Base-by-base conservation (phyloP, 2,797 vertebrate genomes). In the Poliocrania exsul region DNA sequence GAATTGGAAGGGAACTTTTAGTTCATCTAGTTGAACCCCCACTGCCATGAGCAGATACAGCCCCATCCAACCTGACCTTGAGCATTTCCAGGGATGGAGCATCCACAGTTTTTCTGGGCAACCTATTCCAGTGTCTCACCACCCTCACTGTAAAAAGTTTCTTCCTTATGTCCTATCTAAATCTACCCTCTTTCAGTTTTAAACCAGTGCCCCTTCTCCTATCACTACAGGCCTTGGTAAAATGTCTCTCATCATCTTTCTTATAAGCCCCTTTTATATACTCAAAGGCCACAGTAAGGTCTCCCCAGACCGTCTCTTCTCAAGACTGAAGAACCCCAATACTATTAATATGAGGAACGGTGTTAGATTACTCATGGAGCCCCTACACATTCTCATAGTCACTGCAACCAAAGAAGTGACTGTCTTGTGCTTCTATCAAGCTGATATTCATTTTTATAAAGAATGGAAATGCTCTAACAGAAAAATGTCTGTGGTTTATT, bases 341-440 rank as follows among this genome's bases (percentile, higher is more conserved):
- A 53, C 23, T 37, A 0, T 33, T 16, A n/a, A 28, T n/a, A 17
- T 42, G n/a, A 72, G 14, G 13, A 62, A 46, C 2, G 0, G 19
- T 29, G 7, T 1, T 37, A 33, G 14, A 25, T 72, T 75, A 11
- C 17, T 77, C 37, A 53, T 50, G 62, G 49, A 88, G 31, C 7
- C 11, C n/a, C 37, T 64, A 33, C 23, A 11, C 10, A 6, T 50
- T 33, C 23, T 80, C 75, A 42, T 10, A 49, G 60, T 33, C 60
- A 66, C 64, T 60, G 29, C 72, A 67, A 3, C 12, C 50, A 60
- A 46, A 38, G 15, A 61, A 79, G 42, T 16, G 31, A 64, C 31
- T 35, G 26, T 53, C n/a, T 38, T 1, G 0, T 61, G 35, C 8
- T 61, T 86, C 70, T 50, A 1, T 50, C 54, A 9, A 53, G 49